These are phyloP conservation scores for Glaucidium brasilianum DNA, from an alignment of 2,113 vertebrate genomes.

Conservation along the genomic window DNA sequence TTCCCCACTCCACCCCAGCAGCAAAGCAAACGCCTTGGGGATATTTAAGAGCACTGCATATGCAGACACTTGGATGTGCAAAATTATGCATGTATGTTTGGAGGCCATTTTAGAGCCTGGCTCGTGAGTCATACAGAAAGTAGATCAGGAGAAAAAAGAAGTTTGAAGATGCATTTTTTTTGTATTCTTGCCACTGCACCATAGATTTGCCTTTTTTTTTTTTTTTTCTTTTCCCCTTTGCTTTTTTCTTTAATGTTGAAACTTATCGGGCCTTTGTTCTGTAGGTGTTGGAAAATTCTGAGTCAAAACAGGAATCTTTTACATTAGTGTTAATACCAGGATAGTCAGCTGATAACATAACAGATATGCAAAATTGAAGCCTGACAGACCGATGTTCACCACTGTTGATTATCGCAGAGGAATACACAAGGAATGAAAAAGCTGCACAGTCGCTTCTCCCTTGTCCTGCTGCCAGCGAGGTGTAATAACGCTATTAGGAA, in stretches of 20 bases:
- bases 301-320: background rate
- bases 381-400: background rate
- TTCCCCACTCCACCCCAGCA: background rate
- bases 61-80: slow-evolving; percentile 35
- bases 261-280: background rate
- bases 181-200: background rate
- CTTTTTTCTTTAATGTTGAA: background rate
- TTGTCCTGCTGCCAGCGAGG: slow-evolving; percentile 40
- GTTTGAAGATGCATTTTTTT: slow-evolving; percentile 11
- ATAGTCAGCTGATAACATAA: background rate
- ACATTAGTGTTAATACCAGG: background rate
- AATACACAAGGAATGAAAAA: background rate
- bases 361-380: background rate
- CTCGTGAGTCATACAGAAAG: slow-evolving; percentile 46
- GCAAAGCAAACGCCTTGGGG: background rate
- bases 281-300: background rate
- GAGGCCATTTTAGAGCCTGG: slow-evolving; percentile 54
- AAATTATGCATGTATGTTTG: slow-evolving; percentile 58
- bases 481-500: slow-evolving; percentile 40
- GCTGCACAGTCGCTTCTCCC: background rate
- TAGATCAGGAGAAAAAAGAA: slow-evolving; percentile 26
- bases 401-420: background rate
- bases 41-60: slow-evolving; percentile 27
- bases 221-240: fast-evolving
- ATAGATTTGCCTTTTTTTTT: background rate